Evolutionary conservation across 2,888 invertebrate species (phyloP).

Genomic region (Sphecodes monilicornis): DNA sequence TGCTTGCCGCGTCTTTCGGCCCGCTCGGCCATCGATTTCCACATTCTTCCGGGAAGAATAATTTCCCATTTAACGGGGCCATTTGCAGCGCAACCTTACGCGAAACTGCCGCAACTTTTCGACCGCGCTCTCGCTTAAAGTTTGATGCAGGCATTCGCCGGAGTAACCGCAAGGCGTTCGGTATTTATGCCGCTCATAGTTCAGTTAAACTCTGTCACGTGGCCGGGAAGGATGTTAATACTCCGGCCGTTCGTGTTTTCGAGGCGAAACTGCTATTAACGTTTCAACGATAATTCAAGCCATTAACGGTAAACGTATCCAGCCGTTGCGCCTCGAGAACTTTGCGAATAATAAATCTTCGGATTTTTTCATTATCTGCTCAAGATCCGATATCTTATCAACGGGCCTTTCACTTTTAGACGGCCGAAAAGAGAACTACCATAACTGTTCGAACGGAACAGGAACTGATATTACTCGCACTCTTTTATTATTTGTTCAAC

Average conservation of each 20-base stretch:
- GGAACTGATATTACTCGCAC: background rate
- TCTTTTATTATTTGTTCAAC: too few relatives aligned
- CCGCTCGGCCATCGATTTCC: background rate
- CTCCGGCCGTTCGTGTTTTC: constrained; percentile 19
- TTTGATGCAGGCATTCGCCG: constrained; percentile 49
- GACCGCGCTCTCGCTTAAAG: constrained; percentile 25
- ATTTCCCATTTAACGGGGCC: constrained; percentile 31
- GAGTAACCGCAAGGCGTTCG: constrained; percentile 46
- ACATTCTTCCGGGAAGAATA: constrained; percentile 22
- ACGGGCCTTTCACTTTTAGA: background rate
- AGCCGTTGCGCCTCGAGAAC: background rate
- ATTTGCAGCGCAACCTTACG: constrained; percentile 24
- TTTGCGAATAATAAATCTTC: background rate
- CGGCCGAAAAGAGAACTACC: background rate
- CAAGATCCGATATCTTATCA: constrained; percentile 6
- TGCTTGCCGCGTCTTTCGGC: background rate
- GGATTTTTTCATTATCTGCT: background rate
- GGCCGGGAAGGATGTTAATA: constrained; percentile 42
- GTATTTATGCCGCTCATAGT: constrained; percentile 52
- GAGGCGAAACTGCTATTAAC: constrained; percentile 24
- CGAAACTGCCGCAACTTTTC: constrained; percentile 34
- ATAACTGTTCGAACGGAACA: background rate
- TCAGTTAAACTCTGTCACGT: constrained; percentile 44
- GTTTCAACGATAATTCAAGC: constrained; percentile 10
- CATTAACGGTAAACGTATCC: constrained; percentile 16